Base-by-base conservation (phyloP, 2,888 invertebrate species). In the Lasioglossum zephyrum region DNA sequence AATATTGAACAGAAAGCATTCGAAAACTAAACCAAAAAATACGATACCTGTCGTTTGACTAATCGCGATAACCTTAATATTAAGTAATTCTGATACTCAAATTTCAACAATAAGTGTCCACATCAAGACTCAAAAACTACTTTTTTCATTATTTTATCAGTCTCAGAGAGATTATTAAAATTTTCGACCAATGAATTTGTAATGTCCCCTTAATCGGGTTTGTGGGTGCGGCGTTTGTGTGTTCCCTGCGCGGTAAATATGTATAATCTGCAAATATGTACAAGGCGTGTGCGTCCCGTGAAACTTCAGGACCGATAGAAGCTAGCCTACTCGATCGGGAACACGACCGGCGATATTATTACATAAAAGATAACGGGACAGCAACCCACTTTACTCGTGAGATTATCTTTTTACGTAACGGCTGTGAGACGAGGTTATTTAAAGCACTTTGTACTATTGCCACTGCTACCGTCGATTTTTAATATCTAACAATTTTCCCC, bases 351-450 rank as follows among this genome's bases (percentile, higher is more conserved):
- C 73, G 75, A 79, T 73, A 78, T 80, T 81, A 88, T 89, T 89
- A 87, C 85, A 85, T 89, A 89, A 89, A 87, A 85, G 89, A 89
- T 89, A 89, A 89, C 82, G 83, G 79, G 1, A 57, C 73, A 74
- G 39, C 81, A 89, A 82, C 81, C 87, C 77, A 82, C 76, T 83
- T 89, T 80, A 76, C 73, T 70, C 72, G 57, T 31, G 26, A 75
- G 87, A 88, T 91, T 87, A 91, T 90, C 86, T 81, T 86, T 90
- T 91, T 90, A 88, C 85, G 84, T 87, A 91, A 91, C 90, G 72
- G 66, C 78, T 80, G 49, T 16, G 69, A 26, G 72, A 31, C 69
- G 73, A 79, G 84, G 70, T 70, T 85, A 84, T 81, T 88, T 84
- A 74, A 85, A 88, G 82, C 80, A 87, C 86, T 91, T 87, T 84